A percentile compares a stretch with the other conserved stretches of the same genome.
Evolutionary conservation across 2,797 vertebrate species (phyloP).

Genomic region (Enteromius fasciolatus): DNA sequence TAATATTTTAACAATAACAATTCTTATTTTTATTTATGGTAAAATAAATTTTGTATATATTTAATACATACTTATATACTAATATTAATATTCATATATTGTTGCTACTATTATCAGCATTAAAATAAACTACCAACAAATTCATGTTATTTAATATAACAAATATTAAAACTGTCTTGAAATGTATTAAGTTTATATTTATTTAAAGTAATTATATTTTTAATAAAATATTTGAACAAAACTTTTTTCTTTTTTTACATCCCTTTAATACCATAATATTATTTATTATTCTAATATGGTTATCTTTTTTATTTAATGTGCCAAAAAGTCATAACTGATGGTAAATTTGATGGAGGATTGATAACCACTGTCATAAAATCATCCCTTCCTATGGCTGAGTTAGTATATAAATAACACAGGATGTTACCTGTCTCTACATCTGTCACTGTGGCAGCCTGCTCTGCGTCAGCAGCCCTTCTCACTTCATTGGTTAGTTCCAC

Average conservation of each 20-base stretch:
- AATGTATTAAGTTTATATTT: not conserved
- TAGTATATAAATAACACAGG: not conserved
- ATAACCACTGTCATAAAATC: too few relatives aligned
- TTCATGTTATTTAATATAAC: not conserved
- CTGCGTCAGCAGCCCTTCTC: constrained; percentile 66
- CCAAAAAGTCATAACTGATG: not conserved
- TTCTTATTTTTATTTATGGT: not conserved
- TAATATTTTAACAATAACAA: not conserved
- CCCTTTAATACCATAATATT: not conserved
- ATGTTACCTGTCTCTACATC: constrained; percentile 82
- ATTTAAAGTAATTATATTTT: not conserved
- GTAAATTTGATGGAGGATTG: too few relatives aligned
- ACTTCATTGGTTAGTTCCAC: constrained; percentile 56
- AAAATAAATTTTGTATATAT: not conserved
- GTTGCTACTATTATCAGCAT: not conserved
- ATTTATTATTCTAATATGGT: not conserved
- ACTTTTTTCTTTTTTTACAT: too few relatives aligned
- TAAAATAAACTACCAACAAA: not conserved
- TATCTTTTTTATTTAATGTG: not conserved
- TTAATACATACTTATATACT: not conserved
- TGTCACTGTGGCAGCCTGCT: constrained; percentile 67
- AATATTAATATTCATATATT: not conserved
- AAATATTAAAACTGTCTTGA: not conserved
- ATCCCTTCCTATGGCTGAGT: not conserved
- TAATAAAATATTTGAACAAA: too few relatives aligned